These are phyloP conservation scores for Bagarius yarrelli DNA, from an alignment of 2,113 vertebrate genomes.

Conservation along the genomic window DNA sequence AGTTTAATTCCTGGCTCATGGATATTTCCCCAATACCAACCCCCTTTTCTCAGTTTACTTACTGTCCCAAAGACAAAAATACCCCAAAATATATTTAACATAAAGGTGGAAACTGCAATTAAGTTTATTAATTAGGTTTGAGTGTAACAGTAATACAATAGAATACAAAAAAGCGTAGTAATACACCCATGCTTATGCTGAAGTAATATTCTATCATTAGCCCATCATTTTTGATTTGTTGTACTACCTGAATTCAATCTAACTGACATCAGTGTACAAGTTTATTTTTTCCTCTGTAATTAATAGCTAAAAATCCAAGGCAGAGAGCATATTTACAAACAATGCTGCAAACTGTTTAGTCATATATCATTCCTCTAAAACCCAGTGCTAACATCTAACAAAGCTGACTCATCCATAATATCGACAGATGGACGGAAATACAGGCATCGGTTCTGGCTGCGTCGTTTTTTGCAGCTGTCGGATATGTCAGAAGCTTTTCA, in stretches of 20 bases:
- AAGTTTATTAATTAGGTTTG: neutral
- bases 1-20: too few species aligned
- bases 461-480: constrained; percentile 6
- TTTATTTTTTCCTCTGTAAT: neutral
- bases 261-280: neutral
- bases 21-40: too few species aligned
- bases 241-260: neutral
- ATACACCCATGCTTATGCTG: neutral
- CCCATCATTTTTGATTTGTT: neutral
- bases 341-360: constrained; percentile 9
- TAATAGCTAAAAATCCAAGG: neutral
- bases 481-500: constrained; percentile 1
- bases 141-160: neutral
- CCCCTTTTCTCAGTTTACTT: too few species aligned
- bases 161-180: neutral
- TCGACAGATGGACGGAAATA: neutral
- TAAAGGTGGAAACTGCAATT: neutral
- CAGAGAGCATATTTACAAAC: constrained; percentile 1
- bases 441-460: neutral
- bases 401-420: constrained; percentile 10
- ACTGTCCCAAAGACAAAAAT: too few species aligned
- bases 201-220: neutral
- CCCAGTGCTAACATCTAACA: neutral
- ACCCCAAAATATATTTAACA: neutral
- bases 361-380: neutral